Percentiles rank a stretch among this genome's conserved stretches.
Evolutionary conservation across 2,888 invertebrate species (phyloP).

Genomic region (Harpalus rufipes): DNA sequence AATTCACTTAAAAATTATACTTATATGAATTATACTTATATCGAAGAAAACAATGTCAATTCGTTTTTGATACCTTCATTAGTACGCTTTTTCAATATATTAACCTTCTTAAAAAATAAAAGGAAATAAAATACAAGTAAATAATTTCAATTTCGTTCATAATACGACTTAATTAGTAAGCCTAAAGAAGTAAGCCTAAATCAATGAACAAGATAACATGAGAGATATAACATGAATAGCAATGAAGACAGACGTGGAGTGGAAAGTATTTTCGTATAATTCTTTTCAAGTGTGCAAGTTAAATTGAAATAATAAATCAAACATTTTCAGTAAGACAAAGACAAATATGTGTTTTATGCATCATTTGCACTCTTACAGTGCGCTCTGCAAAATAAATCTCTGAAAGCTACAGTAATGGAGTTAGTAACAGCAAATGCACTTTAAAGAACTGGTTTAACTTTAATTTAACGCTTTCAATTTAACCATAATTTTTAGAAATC

Average conservation of each 20-base stretch:
- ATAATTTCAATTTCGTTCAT: not conserved
- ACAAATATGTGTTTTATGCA: slow-evolving; percentile 15
- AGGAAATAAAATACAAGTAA: not conserved
- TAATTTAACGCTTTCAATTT: not conserved
- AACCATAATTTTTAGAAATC: not conserved
- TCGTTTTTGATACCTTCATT: no score
- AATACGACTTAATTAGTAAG: no score
- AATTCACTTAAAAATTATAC: no score
- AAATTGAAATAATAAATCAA: not conserved
- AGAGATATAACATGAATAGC: not conserved
- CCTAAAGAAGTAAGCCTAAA: not conserved
- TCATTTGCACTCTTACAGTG: slow-evolving; percentile 1
- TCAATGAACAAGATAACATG: not conserved
- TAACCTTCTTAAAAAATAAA: no score
- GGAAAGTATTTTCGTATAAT: not conserved
- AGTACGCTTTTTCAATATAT: no score
- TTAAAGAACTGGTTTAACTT: not conserved
- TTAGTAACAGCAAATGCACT: not conserved
- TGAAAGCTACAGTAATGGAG: not conserved
- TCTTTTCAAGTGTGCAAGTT: not conserved
- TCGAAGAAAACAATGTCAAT: no score
- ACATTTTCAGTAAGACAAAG: slow-evolving; percentile 1
- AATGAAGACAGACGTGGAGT: not conserved
- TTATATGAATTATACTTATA: no score
- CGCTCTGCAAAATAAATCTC: not conserved